Base-by-base conservation (phyloP, 2,797 vertebrate species). In the Echeneis naucrates region DNA sequence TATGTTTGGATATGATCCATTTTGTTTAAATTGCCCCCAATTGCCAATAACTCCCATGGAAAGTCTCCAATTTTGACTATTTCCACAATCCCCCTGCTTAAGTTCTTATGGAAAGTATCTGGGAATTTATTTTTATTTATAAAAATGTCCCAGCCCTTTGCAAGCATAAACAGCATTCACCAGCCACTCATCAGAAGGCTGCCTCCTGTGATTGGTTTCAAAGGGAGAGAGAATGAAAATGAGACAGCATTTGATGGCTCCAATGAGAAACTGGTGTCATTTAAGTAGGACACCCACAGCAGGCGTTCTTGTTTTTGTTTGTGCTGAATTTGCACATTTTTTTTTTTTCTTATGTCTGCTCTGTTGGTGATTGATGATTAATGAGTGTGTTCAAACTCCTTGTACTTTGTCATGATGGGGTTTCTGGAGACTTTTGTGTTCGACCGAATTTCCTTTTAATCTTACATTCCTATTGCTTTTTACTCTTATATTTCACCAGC, bases 251-350 rank as follows among this genome's bases (percentile, higher is more conserved):
- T 77, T 75, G 48, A 68, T 59, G 26, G 59, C 45, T 48, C n/a
- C 24, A 16, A 40, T 76, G 55, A 69, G 65, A 77, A 68, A 68
- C 69, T 23, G 0, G 71, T 75, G 19, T 57, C 2, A 60, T 76
- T 81, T 76, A 84, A 73, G 55, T 75, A 53, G 77, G 63, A 70
- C 75, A 71, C 45, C 23, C 51, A 75, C 64, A 57, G 33, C 5
- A 56, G 53, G 52, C 63, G 17, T 64, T 59, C 63, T 75, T 72
- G 73, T 65, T 61, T 75, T 68, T 73, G 50, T 78, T 65, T 75
- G n/a, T 59, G 57, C 63, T 70, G 74, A 68, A 26, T 57, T 66
- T 58, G 78, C 71, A 53, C 26, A 40, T n/a, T n/a, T n/a, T n/a
- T 69, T 75, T 77, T 78, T 77, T 78, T 64, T 27, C 21, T 33